These are phyloP conservation scores for Leptopilina boulardi DNA, from an alignment of 1,140 invertebrate genomes.

Conservation along the genomic window DNA sequence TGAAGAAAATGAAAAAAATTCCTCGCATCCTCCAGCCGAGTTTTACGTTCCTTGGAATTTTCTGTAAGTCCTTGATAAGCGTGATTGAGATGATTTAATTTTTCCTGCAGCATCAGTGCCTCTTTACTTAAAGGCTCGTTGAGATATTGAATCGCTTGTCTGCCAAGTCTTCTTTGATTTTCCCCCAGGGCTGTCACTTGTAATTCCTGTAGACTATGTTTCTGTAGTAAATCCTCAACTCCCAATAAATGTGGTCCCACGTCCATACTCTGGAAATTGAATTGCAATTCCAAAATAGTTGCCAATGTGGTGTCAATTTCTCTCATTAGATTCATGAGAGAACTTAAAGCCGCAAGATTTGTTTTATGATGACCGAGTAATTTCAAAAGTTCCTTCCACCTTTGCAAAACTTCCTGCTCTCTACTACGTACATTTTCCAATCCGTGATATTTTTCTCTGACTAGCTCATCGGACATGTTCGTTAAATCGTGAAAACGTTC, in stretches of 20 bases:
- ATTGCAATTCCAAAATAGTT: conserved; percentile 88
- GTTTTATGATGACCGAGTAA: conserved; percentile 91
- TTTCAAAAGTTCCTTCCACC: conserved; percentile 91
- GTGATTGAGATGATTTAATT: conserved; percentile 83
- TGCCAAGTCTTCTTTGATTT: conserved; percentile 85
- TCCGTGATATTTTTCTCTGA: conserved; percentile 94
- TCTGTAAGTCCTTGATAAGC: conserved; percentile 84
- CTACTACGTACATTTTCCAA: conserved; percentile 88
- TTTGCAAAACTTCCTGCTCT: conserved; percentile 90
- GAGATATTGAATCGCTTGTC: conserved; percentile 80
- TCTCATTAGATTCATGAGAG: conserved; percentile 89
- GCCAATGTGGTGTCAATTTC: conserved; percentile 94
- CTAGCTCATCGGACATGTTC: conserved; percentile 93
- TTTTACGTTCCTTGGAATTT: conserved; percentile 86
- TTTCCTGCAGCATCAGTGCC: conserved; percentile 81
- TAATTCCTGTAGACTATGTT: conserved; percentile 93
- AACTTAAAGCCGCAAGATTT: conserved; percentile 86
- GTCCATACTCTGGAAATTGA: conserved; percentile 90
- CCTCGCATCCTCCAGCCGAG: conserved; percentile 91
- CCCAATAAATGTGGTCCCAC: conserved; percentile 93
- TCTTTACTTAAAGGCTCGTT: conserved; percentile 78
- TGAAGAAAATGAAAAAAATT: conserved; percentile 97
- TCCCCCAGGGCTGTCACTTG: conserved; percentile 92
- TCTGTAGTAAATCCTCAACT: conserved; percentile 95
- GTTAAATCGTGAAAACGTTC: conserved; percentile 96